Base-by-base conservation (phyloP, 2,888 invertebrate species). In the Vesta saturnalis region DNA sequence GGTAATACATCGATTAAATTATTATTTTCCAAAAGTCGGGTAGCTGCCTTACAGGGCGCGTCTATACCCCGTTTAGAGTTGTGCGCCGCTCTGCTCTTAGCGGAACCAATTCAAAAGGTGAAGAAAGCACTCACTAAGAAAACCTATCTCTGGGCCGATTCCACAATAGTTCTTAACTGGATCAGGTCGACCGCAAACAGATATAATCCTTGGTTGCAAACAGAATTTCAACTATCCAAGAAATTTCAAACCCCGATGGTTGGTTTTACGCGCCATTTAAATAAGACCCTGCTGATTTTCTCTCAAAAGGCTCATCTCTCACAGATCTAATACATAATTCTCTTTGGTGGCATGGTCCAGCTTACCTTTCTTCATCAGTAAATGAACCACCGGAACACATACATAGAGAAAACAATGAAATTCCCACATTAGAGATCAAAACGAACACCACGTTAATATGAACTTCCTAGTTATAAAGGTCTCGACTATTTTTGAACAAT, bases 31-130 rank as follows among this genome's bases (percentile, higher is more conserved):
- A 70, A 70, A 54, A 68, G 64, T 14, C 49, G 65, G 8, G 60
- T 71, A 14, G 64, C 60, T 8, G 64, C 67, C 1, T 15, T 70
- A 10, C 60, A 60, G 14, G 10, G 15, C 1, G 49, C 30, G 4
- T 64, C 61, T 14, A 67, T 67, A 12, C 70, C 70, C 1, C 21
- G 64, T n/a, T 16, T 70, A 4, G 67, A 70, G 46, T 43, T 70
- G 8, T 64, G 67, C 21, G 60, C 55, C 21, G 67, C 15, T 52
- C 16, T 16, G 3, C 30, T 49, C n/a, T n/a, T n/a, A n/a, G n/a
- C n/a, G n/a, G n/a, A n/a, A n/a, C n/a, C n/a, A n/a, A n/a, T n/a
- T n/a, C n/a, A n/a, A n/a, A n/a, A n/a, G n/a, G n/a, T n/a, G n/a
- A n/a, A n/a, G n/a, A n/a, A n/a, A n/a, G n/a, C n/a, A n/a, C n/a